Percentiles rank a stretch among this genome's conserved stretches.
phyloP scores from a whole-genome alignment of 2,888 invertebrate genomes.

The Phragmatobia fuliginosa region DNA sequence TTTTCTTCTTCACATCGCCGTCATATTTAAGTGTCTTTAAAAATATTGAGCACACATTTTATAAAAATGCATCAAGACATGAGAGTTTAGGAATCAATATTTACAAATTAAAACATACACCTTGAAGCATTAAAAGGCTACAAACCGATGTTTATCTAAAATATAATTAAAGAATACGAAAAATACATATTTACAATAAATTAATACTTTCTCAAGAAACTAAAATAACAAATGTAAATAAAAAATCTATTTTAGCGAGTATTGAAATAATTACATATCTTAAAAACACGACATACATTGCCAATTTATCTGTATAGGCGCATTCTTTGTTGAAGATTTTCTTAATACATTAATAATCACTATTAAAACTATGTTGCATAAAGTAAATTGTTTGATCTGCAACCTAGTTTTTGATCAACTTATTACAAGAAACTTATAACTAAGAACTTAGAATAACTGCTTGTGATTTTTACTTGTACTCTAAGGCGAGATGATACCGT shows the following conservation, averaged over 20 bases:
- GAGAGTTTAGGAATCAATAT: conserved; percentile 28
- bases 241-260: conserved; percentile 50
- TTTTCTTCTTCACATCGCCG: neutral
- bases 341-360: neutral
- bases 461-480: conserved; percentile 56
- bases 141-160: conserved; percentile 25
- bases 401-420: neutral
- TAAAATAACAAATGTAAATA: conserved; percentile 54
- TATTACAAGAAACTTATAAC: neutral
- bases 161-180: conserved; percentile 37
- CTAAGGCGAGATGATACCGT: conserved; percentile 42
- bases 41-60: conserved; percentile 45
- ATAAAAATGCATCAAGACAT: conserved; percentile 22
- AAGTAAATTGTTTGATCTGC: neutral
- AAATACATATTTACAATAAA: conserved; percentile 53
- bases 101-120: conserved; percentile 22
- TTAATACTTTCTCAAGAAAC: conserved; percentile 53
- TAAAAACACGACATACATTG: conserved; percentile 31
- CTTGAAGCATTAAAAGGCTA: conserved; percentile 25
- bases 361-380: conserved; percentile 5
- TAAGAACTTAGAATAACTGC: conserved; percentile 33
- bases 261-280: conserved; percentile 40
- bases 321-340: conserved; percentile 14
- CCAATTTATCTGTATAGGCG: conserved; percentile 41
- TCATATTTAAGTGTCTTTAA: conserved; percentile 18